A percentile compares a stretch with the other conserved stretches of the same genome.
Conservation (phyloP, 1,140 invertebrate species). For the Octopus bimaculoides region DNA sequence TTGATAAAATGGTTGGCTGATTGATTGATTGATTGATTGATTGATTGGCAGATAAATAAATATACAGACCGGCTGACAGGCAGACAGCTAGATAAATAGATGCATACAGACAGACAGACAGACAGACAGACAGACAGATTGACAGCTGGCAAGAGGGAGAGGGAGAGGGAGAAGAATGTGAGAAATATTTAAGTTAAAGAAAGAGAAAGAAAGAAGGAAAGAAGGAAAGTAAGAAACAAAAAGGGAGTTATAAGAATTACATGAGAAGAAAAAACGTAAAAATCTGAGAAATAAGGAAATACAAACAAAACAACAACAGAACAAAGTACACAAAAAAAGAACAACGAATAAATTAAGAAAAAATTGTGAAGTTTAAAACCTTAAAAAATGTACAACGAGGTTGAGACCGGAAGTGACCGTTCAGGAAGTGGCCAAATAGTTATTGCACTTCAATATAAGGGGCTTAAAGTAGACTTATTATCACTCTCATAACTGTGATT, state of each 20-base stretch:
- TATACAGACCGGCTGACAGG: too few relatives aligned
- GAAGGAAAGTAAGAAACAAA: neutral
- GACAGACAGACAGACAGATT: neutral
- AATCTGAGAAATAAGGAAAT: neutral
- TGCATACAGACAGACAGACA: neutral
- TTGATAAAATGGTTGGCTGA: too few relatives aligned
- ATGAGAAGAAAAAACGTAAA: neutral
- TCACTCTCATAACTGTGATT: neutral
- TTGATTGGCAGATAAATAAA: too few relatives aligned
- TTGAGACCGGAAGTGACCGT: neutral
- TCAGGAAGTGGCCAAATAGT: neutral
- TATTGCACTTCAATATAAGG: neutral
- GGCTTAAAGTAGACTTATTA: neutral
- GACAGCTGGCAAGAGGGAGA: neutral
- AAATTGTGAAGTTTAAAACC: too few relatives aligned
- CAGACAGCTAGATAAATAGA: too few relatives aligned
- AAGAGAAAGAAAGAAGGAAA: neutral
- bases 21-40: too few relatives aligned
- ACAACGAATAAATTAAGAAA: too few relatives aligned
- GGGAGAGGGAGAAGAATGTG: neutral
- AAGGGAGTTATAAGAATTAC: neutral
- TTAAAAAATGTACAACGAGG: too few relatives aligned
- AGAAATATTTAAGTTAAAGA: neutral
- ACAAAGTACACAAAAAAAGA: too few relatives aligned
- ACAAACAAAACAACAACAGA: too few relatives aligned